These are phyloP conservation scores for Tetramorium parvispinum DNA, from an alignment of 1,140 invertebrate species.

Conservation along the genomic window DNA sequence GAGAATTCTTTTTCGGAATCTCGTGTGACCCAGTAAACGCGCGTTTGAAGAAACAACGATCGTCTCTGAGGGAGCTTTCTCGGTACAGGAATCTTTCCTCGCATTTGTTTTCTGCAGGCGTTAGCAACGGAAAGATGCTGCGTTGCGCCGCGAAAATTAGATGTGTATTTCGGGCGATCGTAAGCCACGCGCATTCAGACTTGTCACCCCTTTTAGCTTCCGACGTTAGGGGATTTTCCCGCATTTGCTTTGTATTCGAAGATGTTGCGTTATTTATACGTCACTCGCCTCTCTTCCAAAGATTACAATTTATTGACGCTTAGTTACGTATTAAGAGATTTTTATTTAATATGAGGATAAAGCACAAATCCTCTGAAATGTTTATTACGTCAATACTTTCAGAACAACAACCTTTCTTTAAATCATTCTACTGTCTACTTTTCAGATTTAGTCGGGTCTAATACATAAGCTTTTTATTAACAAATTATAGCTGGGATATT, in stretches of 20 bases:
- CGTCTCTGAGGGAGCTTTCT: conserved; percentile 4
- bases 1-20: conserved; percentile 4
- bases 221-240: conserved; percentile 48
- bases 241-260: conserved; percentile 42
- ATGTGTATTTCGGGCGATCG: conserved; percentile 54
- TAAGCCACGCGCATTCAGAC: conserved; percentile 41
- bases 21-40: conserved; percentile 34
- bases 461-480: background rate
- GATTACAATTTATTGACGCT: conserved; percentile 4
- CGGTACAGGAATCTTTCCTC: conserved; percentile 16
- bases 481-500: background rate
- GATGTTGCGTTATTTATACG: conserved; percentile 49
- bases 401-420: background rate
- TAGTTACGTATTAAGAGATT: background rate
- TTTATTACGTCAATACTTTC: background rate
- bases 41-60: background rate
- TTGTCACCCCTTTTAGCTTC: conserved; percentile 56
- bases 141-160: conserved; percentile 46
- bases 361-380: background rate
- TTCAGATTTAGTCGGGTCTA: background rate
- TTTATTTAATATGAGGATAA: background rate
- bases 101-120: conserved; percentile 21
- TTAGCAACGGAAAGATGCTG: conserved; percentile 13
- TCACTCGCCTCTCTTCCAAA: background rate
- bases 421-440: background rate